Base-by-base conservation (phyloP, 1,140 invertebrate species). In the Rhopalosiphum maidis region DNA sequence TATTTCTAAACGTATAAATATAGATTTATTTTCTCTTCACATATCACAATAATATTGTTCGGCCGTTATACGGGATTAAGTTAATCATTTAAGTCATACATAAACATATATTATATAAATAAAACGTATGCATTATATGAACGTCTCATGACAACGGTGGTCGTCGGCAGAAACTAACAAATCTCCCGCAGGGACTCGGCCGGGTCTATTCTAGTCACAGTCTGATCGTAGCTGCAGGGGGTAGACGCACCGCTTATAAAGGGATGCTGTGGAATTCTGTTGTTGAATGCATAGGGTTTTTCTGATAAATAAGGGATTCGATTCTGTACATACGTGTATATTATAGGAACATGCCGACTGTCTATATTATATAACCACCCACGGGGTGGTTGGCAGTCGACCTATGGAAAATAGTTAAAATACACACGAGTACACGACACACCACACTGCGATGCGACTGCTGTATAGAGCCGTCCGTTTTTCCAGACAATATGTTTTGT, bases 211-310 rank as follows among this genome's bases (percentile, higher is more conserved):
- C 91, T 92, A 21, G 60, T 92, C 46, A 77, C n/a, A 8, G 68
- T 91, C 43, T 91, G 43, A 68, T 68, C 41, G 90, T 77, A 23
- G 35, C 91, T 54, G 60, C 77, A 9, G 91, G 91, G 25, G 91
- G 77, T 92, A 85, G n/a, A n/a, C 8, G 30, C 83, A 25, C 11
- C 48, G 11, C 25, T 4, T 35, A 82, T 35, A 82, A 92, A 92
- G 91, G 91, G 91, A 92, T 92, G 91, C 77, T 54, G 77, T 22
- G n/a, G 77, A 48, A 89, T 89, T 89, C 88, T 23, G 51, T 89
- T 41, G 88, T 89, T 55, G 51, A 55, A 89, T 55, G 22, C 23
- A 9, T 46, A 30, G 15, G 43, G 30, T 88, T 88, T 46, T 88
- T 88, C 86, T 88, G 86, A 88, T 51, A 77, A 89, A 55, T 55